Percentiles rank a stretch among this genome's conserved stretches.
These are phyloP conservation scores for Poecilia velifera DNA, from an alignment of 2,797 vertebrate species.

Conservation along the genomic window DNA sequence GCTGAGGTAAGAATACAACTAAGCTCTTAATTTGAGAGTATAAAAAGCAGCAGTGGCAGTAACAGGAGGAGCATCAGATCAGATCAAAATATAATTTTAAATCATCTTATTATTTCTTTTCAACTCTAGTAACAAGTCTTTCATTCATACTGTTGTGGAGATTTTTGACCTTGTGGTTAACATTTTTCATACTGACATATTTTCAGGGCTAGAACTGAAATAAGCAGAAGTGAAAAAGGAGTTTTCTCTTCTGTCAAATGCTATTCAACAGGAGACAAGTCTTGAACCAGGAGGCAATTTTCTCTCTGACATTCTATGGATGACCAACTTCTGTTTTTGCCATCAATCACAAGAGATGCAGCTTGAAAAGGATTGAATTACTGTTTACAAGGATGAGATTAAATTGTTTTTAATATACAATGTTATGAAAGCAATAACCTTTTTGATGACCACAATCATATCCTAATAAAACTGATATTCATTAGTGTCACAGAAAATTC, in stretches of 20 bases:
- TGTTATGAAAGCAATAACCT: slow-evolving; percentile 83
- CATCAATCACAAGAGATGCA: slow-evolving; percentile 68
- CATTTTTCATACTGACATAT: neutral
- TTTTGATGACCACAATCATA: slow-evolving; percentile 79
- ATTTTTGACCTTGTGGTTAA: neutral
- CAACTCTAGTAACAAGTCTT: neutral
- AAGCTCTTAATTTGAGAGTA: slow-evolving; percentile 36
- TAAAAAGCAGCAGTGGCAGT: slow-evolving; percentile 17
- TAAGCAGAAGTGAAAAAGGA: neutral
- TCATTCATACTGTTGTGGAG: neutral
- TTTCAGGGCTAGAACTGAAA: neutral
- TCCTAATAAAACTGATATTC: slow-evolving; percentile 82
- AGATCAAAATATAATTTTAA: slow-evolving; percentile 45
- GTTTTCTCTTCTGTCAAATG: neutral
- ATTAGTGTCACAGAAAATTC: slow-evolving; percentile 81
- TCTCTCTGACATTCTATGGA: slow-evolving; percentile 52
- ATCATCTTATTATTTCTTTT: slow-evolving; percentile 4
- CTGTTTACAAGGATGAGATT: slow-evolving; percentile 79
- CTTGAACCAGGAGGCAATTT: slow-evolving; percentile 24
- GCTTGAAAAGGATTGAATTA: slow-evolving; percentile 73
- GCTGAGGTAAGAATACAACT: slow-evolving; percentile 52
- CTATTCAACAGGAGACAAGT: neutral
- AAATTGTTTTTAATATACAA: slow-evolving; percentile 82
- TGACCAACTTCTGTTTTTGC: slow-evolving; percentile 59
- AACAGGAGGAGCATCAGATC: slow-evolving; percentile 12